Evolutionary conservation across 1,140 invertebrate genomes (phyloP), one percentile per base, ranked within the genome.

Genomic region (Ceratina australensis): DNA sequence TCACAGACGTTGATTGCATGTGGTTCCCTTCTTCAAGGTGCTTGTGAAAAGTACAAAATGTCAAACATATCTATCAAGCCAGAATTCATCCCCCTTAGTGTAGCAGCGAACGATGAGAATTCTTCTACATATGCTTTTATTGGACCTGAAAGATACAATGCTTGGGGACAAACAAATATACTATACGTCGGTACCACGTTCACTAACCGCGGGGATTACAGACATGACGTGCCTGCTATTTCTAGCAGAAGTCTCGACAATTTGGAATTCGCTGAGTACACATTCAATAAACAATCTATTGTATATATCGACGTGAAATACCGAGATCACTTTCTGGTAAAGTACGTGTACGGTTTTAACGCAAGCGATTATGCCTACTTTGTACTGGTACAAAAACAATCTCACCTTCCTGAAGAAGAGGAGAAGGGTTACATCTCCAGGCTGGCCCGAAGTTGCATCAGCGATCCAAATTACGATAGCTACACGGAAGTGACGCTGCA

Each of bases 261-360:
- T 61, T 90, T 98, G 28, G 94, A 96, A 77, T 95, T 96, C 57
- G 96, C 96, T 0, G 96, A 98, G 89, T 95, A 94, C 79, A 96
- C 96, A 3, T 98, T 98, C 88, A 96, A 95, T 22, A 96, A 97
- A 89, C 96, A 98, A 89, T 97, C 97, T 33, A 94, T 95, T 60
- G 93, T 98, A n/a, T 95, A 95, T 82, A 98, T 98, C 75, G 97
- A 98, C 92, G 97, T 98, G 15, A 98, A 98, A 88, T 98, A 98
- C 90, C 95, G 97, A 73, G 98, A 98, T 92, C 97, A 98, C 89
- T 98, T 98, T 92, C 93, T 98, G 10, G 97, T 99, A 24, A 95
- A 97, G 87, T 99, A 99, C 91, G 94, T 99, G 2, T 98, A 98
- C 92, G 98, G 98, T 15, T 99, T 99, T 89, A 97, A 98, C 91